Evolutionary conservation across 2,113 vertebrate genomes (phyloP).

Genomic region (Pleuronectes platessa): DNA sequence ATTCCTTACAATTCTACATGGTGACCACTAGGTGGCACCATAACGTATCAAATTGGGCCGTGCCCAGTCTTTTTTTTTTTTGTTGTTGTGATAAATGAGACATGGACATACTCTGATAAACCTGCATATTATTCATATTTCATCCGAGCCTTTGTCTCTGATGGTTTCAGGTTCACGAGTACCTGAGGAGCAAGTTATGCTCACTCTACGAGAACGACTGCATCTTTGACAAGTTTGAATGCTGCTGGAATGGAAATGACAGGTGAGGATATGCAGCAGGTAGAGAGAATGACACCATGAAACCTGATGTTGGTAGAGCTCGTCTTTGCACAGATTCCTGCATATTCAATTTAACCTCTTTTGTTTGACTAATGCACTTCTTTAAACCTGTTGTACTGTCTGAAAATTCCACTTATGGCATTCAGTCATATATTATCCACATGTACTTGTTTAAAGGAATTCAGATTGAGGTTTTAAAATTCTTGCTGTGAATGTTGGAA

Average conservation of each 20-base stretch:
- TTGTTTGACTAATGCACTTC: not conserved
- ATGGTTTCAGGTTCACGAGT: constrained; percentile 80
- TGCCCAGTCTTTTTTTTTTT: not conserved
- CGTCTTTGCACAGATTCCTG: not conserved
- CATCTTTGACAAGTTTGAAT: constrained; percentile 87
- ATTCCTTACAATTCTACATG: not conserved
- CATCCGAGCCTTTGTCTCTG: not conserved
- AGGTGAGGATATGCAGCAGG: constrained; percentile 65
- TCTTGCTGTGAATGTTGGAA: too few relatives aligned
- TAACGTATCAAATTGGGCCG: not conserved
- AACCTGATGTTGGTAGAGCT: not conserved
- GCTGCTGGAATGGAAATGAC: constrained; percentile 86
- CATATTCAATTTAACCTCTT: not conserved
- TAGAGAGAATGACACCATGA: not conserved
- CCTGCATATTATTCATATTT: not conserved
- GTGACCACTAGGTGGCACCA: constrained; percentile 50
- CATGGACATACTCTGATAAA: not conserved
- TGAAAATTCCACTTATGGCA: too few relatives aligned
- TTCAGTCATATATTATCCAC: too few relatives aligned
- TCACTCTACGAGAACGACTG: constrained; percentile 86
- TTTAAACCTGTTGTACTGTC: too few relatives aligned
- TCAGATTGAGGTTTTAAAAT: too few relatives aligned
- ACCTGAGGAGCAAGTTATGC: constrained; percentile 85
- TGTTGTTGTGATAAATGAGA: not conserved
- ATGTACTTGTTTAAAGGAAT: too few relatives aligned